Conservation (phyloP, 2,888 invertebrate species). For the Polymixis flavicincta region DNA sequence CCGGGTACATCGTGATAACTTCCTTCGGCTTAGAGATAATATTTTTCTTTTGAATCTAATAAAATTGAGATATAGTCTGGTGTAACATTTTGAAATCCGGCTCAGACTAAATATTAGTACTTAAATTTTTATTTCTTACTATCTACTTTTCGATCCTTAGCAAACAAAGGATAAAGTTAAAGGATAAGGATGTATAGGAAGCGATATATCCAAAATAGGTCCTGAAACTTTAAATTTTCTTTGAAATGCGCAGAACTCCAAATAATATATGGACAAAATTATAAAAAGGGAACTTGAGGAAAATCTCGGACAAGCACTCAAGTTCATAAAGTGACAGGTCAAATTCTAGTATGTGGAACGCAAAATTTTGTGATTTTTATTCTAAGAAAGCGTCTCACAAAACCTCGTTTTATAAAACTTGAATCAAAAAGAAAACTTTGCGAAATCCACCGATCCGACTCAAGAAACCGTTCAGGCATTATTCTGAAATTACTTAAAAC, state of each 20-base stretch:
- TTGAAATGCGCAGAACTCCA: constrained; percentile 9
- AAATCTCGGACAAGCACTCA: constrained; percentile 25
- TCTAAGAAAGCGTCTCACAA: constrained; percentile 5
- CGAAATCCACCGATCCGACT: constrained; percentile 13
- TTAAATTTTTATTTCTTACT: background rate
- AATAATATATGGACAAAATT: background rate
- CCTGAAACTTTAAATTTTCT: background rate
- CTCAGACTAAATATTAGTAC: background rate
- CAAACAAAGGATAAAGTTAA: background rate
- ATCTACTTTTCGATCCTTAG: background rate
- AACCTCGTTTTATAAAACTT: constrained; percentile 24
- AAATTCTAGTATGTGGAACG: constrained; percentile 11
- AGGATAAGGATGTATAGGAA: background rate
- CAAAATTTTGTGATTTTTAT: background rate
- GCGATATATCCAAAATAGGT: too few species aligned
- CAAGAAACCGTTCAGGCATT: constrained; percentile 34
- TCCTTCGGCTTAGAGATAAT: constrained; percentile 1
- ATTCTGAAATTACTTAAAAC: constrained; percentile 34
- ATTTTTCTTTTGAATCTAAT: constrained; percentile 11
- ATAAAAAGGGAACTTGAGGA: background rate
- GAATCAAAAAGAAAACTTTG: constrained; percentile 20
- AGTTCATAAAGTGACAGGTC: constrained; percentile 21
- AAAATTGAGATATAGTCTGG: background rate
- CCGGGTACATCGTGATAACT: constrained; percentile 15
- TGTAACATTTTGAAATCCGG: background rate